Conservation (phyloP, 2,888 invertebrate species). For the Hesperia comma region DNA sequence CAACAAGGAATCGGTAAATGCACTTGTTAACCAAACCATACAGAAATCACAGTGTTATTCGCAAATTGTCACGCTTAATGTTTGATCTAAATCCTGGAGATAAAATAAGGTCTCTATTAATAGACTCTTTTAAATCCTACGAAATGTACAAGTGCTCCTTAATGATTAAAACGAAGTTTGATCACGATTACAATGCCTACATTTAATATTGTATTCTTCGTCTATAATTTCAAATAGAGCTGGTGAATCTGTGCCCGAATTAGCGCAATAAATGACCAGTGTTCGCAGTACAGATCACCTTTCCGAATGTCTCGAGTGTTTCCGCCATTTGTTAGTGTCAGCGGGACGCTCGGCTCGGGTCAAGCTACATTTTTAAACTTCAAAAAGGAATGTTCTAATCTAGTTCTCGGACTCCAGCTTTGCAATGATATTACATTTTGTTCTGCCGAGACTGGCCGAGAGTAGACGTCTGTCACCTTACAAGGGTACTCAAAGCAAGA, state of each 20-base stretch:
- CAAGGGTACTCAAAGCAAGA: conserved; percentile 18
- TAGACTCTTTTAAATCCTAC: no score
- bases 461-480: conserved; percentile 35
- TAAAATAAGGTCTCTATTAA: no score
- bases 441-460: conserved; percentile 27
- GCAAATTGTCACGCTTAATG: no score
- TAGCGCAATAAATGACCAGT: conserved; percentile 30
- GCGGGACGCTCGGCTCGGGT: conserved; percentile 43
- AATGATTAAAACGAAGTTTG: no score
- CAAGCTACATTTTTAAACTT: conserved; percentile 42
- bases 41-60: no score
- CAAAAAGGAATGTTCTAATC: conserved; percentile 41
- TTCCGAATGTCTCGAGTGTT: conserved; percentile 68
- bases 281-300: conserved; percentile 63
- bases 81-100: no score
- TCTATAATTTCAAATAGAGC: background rate
- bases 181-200: no score
- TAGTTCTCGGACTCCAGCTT: conserved; percentile 33
- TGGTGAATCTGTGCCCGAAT: conserved; percentile 21
- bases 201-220: no score
- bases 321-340: conserved; percentile 72
- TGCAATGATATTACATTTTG: conserved; percentile 31
- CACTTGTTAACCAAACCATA: no score
- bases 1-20: no score
- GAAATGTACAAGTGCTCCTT: no score